Percentiles rank a stretch among this genome's conserved stretches.
Conservation (phyloP, 2,797 vertebrate species). For the Spinibarbus caldwelli region DNA sequence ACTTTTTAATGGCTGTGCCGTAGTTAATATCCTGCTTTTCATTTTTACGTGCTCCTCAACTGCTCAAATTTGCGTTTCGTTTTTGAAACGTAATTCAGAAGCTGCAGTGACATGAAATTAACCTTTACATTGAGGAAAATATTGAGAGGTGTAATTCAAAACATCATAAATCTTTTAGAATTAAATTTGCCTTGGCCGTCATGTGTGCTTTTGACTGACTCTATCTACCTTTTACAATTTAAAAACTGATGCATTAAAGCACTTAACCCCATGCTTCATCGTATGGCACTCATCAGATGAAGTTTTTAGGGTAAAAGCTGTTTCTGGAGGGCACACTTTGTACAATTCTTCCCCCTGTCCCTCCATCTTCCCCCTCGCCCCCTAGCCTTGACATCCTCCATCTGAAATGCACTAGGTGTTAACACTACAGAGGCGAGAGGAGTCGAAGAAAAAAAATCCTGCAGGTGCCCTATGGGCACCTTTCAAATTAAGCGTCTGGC, state of each 20-base stretch:
- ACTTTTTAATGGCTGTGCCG: conserved; percentile 46
- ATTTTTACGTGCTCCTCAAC: conserved; percentile 58
- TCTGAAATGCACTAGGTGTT: conserved; percentile 80
- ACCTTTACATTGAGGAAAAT: background rate
- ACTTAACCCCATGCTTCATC: conserved; percentile 79
- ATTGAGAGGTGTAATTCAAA: background rate
- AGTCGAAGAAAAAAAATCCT: conserved; percentile 74
- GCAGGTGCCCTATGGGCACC: conserved; percentile 84
- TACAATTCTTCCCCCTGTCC: conserved; percentile 70
- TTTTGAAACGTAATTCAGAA: conserved; percentile 48
- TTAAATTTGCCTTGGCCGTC: conserved; percentile 46
- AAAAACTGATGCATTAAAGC: conserved; percentile 76
- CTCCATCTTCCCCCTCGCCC: conserved; percentile 60
- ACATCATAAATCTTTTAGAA: conserved; percentile 56
- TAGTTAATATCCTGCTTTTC: conserved; percentile 51
- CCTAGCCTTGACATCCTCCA: conserved; percentile 67
- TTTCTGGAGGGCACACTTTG: conserved; percentile 84
- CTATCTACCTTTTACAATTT: conserved; percentile 64
- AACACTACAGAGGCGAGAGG: conserved; percentile 81
- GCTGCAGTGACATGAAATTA: conserved; percentile 53
- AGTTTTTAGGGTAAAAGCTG: conserved; percentile 77
- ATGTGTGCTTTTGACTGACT: conserved; percentile 62
- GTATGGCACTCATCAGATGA: conserved; percentile 79
- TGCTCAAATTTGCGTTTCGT: conserved; percentile 54
- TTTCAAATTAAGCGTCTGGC: conserved; percentile 86